Evolutionary conservation across 2,888 invertebrate genomes (phyloP), one percentile per base, ranked within the genome.

Genomic region (Acanthosepion esculentum): DNA sequence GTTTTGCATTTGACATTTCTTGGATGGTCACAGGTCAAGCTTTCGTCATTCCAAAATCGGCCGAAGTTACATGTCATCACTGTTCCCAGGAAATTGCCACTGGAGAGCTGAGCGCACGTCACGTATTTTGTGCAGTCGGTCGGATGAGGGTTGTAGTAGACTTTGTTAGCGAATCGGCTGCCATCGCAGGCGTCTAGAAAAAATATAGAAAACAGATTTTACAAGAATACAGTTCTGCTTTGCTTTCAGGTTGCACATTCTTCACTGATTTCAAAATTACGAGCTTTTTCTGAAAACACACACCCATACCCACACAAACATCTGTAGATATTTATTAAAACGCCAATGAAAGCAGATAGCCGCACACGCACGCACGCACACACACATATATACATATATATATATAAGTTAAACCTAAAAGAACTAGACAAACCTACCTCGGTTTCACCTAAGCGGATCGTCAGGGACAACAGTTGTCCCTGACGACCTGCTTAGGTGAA

Each of bases 91-190:
- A 29, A 93, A 29, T 93, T 93, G 10, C 93, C 93, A 93, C 93
- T 93, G 93, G n/a, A n/a, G 12, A 93, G 33, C 50, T 50, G 29
- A 48, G 53, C 33, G 20, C 93, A 93, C n/a, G 93, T 53, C 33
- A 93, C 93, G 33, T 53, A 93, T 93, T 93, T 93, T 6, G 93
- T 93, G 48, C 93, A 93, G n/a, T 93, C 93, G n/a, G 93, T 53
- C 18, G 93, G 93, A 50, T 93, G 93, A n/a, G 93, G 53, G 41
- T 93, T 93, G n/a, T 93, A 93, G 8, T 93, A 93, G 20, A 93
- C 41, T n/a, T 29, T 93, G 4, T 93, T 93, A 29, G 93, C 48
- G 12, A 93, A 93, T 26, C 93, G 93, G 50, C n/a, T n/a, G 33
- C 48, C n/a, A 48, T 93, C 53, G 33, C 93, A 93, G 23, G 93